Base-by-base conservation (phyloP, 2,888 invertebrate genomes). In the Oconnorella tubifera region DNA sequence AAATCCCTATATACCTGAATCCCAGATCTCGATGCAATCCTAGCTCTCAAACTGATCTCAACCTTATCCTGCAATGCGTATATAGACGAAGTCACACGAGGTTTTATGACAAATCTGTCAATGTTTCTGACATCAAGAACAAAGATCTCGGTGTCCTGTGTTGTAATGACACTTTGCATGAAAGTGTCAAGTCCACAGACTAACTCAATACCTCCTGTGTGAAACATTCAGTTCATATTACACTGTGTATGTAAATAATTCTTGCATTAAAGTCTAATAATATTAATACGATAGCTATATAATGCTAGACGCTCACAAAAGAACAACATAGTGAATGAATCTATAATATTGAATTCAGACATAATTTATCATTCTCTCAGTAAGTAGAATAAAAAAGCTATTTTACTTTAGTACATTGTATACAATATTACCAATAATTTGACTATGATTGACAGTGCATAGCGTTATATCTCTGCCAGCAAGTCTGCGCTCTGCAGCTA, bases 401-500 rank as follows among this genome's bases (percentile, higher is more conserved):
- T n/a, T n/a, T n/a, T n/a, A n/a, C n/a, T n/a, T n/a, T n/a, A n/a
- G n/a, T n/a, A n/a, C n/a, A n/a, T n/a, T n/a, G n/a, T n/a, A n/a
- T n/a, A n/a, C n/a, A n/a, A n/a, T n/a, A n/a, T n/a, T n/a, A 74
- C 73, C 73, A 23, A 74, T 64, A 33, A 74, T 63, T 56, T 74
- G 72, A 23, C 60, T 63, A 23, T 67, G 67, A 49, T 69, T 68
- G 14, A 75, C 59, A 55, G 58, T 71, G 56, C 72, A 71, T 10
- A 74, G 56, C 10, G 67, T 68, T 25, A 66, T 32, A 3, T 56
- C 33, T 56, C 69, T 68, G 1, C 55, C 27, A 1, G 65, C 60
- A 25, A 67, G 68, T n/a, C 74, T 68, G 33, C 68, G 67, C 65
- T 78, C 77, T 0, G 77, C 77, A 23, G 76, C 76, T 1, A 74